These are phyloP conservation scores for Melanostoma scalare DNA, from an alignment of 2,888 invertebrate species.

Conservation along the genomic window DNA sequence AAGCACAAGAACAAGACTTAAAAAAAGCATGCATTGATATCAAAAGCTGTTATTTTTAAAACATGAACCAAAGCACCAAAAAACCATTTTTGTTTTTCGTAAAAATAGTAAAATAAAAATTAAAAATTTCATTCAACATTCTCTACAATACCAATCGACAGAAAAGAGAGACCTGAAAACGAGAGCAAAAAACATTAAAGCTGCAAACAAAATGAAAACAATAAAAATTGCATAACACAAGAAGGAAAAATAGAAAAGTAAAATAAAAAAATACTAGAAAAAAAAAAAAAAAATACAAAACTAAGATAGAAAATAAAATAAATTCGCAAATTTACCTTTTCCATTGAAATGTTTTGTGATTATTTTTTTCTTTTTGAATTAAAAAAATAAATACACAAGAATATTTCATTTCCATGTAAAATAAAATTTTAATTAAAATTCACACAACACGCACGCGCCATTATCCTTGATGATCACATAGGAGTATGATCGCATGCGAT, in stretches of 20 bases:
- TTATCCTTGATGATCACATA: conserved; percentile 47
- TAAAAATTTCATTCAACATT: conserved; percentile 19
- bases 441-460: conserved; percentile 57
- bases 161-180: conserved; percentile 67
- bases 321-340: conserved; percentile 67
- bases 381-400: conserved; percentile 26
- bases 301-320: conserved; percentile 65
- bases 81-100: conserved; percentile 12
- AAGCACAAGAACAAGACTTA: background rate
- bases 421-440: conserved; percentile 42
- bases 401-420: conserved; percentile 48
- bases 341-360: conserved; percentile 57
- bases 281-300: conserved; percentile 56
- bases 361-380: conserved; percentile 19
- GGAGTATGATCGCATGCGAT: conserved; percentile 58
- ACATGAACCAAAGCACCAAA: conserved; percentile 25
- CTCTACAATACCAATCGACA: conserved; percentile 9
- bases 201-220: conserved; percentile 51
- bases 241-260: conserved; percentile 33
- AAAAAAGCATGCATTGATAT: conserved; percentile 38
- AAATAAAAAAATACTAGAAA: conserved; percentile 26
- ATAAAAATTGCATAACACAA: conserved; percentile 57
- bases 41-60: conserved; percentile 23
- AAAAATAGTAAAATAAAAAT: background rate
- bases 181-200: conserved; percentile 60